Evolutionary conservation across 2,113 vertebrate species (phyloP).

Genomic region (Coregonus clupeaformis): DNA sequence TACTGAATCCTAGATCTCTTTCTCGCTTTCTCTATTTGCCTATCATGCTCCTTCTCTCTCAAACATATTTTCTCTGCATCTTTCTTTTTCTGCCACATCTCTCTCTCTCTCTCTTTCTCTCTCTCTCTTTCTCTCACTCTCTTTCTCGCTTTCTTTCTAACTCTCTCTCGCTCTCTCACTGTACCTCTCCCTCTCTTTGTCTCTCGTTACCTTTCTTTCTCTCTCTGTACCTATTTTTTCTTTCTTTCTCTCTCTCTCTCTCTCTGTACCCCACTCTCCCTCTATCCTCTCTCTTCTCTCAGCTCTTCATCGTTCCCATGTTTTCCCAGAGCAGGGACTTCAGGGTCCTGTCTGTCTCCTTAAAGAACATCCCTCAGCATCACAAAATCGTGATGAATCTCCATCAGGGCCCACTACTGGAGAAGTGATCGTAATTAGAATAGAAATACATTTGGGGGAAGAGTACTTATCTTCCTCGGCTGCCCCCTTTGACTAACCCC

Average conservation of each 20-base stretch:
- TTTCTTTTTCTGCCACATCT: too few species aligned
- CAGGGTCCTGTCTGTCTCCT: background rate
- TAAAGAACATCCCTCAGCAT: slow-evolving; percentile 4
- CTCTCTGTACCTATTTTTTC: too few species aligned
- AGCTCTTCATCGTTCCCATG: background rate
- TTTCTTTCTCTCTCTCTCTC: too few species aligned
- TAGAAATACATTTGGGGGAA: slow-evolving; percentile 8
- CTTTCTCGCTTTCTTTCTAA: too few species aligned
- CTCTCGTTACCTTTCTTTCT: too few species aligned
- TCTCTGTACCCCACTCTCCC: background rate
- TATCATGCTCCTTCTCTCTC: background rate
- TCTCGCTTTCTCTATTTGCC: background rate
- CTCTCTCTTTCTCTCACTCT: too few species aligned
- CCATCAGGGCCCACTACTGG: slow-evolving; percentile 10
- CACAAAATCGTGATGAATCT: background rate
- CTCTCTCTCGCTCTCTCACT: too few species aligned
- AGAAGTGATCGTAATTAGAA: slow-evolving; percentile 16
- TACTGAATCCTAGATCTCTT: background rate
- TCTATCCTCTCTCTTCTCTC: background rate
- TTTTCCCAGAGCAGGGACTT: background rate
- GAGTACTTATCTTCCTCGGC: background rate
- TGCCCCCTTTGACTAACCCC: slow-evolving; percentile 23
- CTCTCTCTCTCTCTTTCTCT: too few species aligned
- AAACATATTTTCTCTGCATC: background rate
- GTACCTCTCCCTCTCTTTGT: too few species aligned